Percentiles rank a stretch among this genome's conserved stretches.
Conservation (phyloP, 2,888 invertebrate genomes). For the Chrysomela aeneicollis region DNA sequence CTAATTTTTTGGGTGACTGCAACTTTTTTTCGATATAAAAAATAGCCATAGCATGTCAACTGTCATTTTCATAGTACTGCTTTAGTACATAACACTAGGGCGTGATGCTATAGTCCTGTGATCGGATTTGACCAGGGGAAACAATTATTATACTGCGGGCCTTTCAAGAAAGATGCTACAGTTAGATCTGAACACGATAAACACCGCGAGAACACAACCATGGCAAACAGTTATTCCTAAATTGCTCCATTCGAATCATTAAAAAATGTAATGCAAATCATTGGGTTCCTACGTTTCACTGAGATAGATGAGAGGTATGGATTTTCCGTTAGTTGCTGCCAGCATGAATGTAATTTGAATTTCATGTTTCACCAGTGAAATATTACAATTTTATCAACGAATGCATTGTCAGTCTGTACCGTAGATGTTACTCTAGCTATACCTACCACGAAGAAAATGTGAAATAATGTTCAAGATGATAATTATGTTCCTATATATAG, state of each 20-base stretch:
- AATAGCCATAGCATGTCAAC: no score
- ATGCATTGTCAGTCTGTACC: neutral
- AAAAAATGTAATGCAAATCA: conserved; percentile 30
- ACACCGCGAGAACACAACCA: conserved; percentile 4
- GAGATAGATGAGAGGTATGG: conserved; percentile 24
- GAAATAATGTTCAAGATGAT: neutral
- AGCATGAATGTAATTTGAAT: conserved; percentile 6
- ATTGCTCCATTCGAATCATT: conserved; percentile 23
- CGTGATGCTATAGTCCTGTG: no score
- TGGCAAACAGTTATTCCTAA: conserved; percentile 24
- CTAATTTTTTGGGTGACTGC: no score
- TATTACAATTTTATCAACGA: neutral
- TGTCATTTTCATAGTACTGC: no score
- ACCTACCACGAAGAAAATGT: neutral
- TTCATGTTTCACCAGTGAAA: conserved; percentile 6
- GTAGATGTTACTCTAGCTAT: no score
- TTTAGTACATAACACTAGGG: no score
- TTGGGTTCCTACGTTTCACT: conserved; percentile 14
- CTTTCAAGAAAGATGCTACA: neutral
- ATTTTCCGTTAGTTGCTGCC: conserved; percentile 1
- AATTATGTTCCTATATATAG: neutral
- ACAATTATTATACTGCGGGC: no score
- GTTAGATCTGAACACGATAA: neutral
- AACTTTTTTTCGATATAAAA: no score
- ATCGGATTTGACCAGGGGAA: no score